Evolutionary conservation across 2,888 invertebrate species (phyloP).

Genomic region (Netelia fuscicornis): DNA sequence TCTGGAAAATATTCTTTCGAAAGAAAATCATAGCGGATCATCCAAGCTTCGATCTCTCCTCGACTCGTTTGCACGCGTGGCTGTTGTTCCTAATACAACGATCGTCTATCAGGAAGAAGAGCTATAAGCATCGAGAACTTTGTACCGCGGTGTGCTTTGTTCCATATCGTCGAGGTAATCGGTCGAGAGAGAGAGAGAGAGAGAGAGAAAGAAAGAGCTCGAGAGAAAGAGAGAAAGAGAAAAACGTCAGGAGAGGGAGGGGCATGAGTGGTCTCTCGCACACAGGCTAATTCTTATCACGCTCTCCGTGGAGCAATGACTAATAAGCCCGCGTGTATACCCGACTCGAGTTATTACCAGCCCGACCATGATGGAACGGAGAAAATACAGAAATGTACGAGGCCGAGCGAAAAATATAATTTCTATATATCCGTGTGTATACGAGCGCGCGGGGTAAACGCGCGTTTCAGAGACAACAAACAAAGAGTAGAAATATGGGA

Average conservation of each 20-base stretch:
- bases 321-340: slow-evolving; percentile 44
- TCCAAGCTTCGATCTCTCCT: too few species aligned
- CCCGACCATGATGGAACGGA: slow-evolving; percentile 24
- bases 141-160: slow-evolving; percentile 74
- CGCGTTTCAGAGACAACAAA: slow-evolving; percentile 37
- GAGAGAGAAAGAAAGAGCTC: slow-evolving; percentile 51
- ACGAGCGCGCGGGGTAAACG: not conserved
- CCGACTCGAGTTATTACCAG: slow-evolving; percentile 40
- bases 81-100: not conserved
- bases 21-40: not conserved
- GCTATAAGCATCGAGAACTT: slow-evolving; percentile 69
- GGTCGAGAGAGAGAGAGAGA: slow-evolving; percentile 55
- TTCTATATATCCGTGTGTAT: not conserved
- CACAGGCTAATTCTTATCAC: slow-evolving; percentile 13
- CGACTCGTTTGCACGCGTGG: too few species aligned
- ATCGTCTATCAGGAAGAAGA: slow-evolving; percentile 18
- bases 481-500: slow-evolving; percentile 3
- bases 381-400: slow-evolving; percentile 22
- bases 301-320: slow-evolving; percentile 27
- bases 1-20: not conserved
- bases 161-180: slow-evolving; percentile 28
- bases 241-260: not conserved
- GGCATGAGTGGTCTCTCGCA: slow-evolving; percentile 16
- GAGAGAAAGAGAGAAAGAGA: slow-evolving; percentile 13
- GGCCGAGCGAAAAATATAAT: not conserved